Percentiles rank a stretch among this genome's conserved stretches.
These are phyloP conservation scores for Pomacea canaliculata DNA, from an alignment of 2,888 invertebrate species.

Conservation along the genomic window DNA sequence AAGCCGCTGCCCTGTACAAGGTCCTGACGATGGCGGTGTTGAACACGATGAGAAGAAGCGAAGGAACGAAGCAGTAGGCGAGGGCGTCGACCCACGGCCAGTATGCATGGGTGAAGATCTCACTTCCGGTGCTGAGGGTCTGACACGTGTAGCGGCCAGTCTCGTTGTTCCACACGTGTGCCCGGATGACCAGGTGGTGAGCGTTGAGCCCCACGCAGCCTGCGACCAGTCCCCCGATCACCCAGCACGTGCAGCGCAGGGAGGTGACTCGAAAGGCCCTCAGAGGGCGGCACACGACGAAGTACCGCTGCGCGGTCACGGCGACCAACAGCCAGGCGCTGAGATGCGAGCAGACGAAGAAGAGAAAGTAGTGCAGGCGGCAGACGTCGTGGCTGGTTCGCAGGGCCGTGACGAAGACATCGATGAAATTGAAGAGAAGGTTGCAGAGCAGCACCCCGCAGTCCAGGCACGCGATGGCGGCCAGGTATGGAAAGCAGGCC, in stretches of 20 bases:
- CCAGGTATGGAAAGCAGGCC: constrained; percentile 14
- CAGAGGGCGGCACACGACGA: constrained; percentile 18
- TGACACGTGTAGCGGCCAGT: constrained; percentile 2
- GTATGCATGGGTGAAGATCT: not conserved
- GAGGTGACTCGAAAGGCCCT: constrained; percentile 8
- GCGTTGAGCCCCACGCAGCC: constrained; percentile 2
- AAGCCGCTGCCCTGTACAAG: constrained; percentile 5
- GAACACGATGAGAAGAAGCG: not conserved
- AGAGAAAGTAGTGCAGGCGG: constrained; percentile 18
- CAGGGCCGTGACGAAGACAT: constrained; percentile 6
- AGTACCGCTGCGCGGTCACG: constrained; percentile 18
- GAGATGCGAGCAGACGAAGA: constrained; percentile 19
- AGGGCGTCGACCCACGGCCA: constrained; percentile 19
- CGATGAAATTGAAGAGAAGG: constrained; percentile 16
- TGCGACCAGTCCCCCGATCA: constrained; percentile 10
- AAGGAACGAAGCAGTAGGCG: constrained; percentile 16
- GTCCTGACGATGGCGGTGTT: constrained; percentile 10
- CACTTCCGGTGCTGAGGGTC: not conserved
- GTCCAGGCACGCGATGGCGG: constrained; percentile 7
- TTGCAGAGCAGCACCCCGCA: constrained; percentile 1
- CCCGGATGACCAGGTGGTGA: constrained; percentile 13
- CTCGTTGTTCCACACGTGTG: constrained; percentile 6
- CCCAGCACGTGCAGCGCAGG: constrained; percentile 9
- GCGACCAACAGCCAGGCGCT: constrained; percentile 21
- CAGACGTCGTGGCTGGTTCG: constrained; percentile 9